Evolutionary conservation across 2,797 vertebrate species (phyloP).

Genomic region (Pangasius sanitwongsei): DNA sequence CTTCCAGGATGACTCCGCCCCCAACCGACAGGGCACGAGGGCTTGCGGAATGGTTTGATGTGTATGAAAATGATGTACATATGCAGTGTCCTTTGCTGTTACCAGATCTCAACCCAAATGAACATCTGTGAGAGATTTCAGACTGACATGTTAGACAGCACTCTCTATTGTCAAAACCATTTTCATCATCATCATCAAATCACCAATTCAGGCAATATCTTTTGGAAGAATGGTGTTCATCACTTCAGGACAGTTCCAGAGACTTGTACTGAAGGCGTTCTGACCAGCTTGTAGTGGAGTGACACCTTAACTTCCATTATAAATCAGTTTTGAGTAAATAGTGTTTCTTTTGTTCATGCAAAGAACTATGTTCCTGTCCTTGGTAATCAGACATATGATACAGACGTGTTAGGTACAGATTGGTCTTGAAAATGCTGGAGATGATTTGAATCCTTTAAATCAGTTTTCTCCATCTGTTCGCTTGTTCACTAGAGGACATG

Average conservation of each 20-base stretch:
- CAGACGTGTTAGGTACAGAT: not conserved
- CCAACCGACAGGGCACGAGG: not conserved
- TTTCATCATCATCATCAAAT: not conserved
- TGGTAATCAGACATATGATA: not conserved
- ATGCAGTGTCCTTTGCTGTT: not conserved
- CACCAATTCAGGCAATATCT: not conserved
- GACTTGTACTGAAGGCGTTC: not conserved
- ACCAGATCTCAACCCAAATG: not conserved
- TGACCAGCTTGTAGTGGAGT: not conserved
- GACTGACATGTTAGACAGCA: not conserved
- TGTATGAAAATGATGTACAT: not conserved
- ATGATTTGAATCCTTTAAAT: not conserved
- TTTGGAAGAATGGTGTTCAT: not conserved
- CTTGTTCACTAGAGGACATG: not conserved
- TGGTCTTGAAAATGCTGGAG: not conserved
- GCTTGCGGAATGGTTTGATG: not conserved
- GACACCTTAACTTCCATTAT: not conserved
- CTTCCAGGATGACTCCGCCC: not conserved
- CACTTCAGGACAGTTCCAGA: not conserved
- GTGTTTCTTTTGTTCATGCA: not conserved
- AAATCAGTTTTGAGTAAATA: not conserved
- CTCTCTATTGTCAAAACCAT: not conserved
- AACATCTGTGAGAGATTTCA: not conserved
- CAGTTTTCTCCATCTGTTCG: no score
- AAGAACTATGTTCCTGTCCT: not conserved